Evolutionary conservation across 2,113 vertebrate genomes (phyloP).

Genomic region (Tychaedon coryphoeus): DNA sequence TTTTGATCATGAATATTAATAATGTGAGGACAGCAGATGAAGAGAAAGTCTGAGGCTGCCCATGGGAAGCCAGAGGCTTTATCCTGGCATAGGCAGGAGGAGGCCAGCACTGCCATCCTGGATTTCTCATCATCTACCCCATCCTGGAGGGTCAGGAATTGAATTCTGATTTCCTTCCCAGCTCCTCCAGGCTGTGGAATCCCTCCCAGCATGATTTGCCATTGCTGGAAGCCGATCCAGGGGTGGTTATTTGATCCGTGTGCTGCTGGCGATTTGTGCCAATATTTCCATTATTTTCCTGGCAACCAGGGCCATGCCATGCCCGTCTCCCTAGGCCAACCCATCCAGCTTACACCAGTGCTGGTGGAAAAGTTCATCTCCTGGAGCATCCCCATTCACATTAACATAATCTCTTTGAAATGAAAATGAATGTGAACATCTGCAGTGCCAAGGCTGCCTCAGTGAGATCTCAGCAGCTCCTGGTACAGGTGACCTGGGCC

Average conservation of each 20-base stretch:
- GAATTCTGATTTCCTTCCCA: not conserved
- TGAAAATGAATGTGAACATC: not conserved
- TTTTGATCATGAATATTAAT: not conserved
- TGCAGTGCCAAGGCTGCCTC: not conserved
- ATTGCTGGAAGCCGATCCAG: not conserved
- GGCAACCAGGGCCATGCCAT: not conserved
- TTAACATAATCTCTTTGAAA: not conserved
- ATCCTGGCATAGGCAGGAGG: accelerated
- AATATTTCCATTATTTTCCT: not conserved
- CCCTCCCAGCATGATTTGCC: not conserved
- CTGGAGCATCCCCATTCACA: not conserved
- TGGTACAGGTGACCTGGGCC: not conserved
- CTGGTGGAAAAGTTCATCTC: not conserved
- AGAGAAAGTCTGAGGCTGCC: not conserved
- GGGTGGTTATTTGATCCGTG: not conserved
- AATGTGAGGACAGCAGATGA: not conserved
- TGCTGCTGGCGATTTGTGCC: not conserved
- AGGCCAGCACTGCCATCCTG: not conserved
- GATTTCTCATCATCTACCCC: not conserved
- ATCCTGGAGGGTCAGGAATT: not conserved
- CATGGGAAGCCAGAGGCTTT: not conserved
- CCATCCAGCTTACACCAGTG: not conserved
- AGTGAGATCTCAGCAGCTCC: not conserved
- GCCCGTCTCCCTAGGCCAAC: no score
- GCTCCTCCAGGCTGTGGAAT: not conserved